Evolutionary conservation across 1,140 invertebrate genomes (phyloP), one percentile per base, ranked within the genome.

Genomic region (Drosophila seguyi): DNA sequence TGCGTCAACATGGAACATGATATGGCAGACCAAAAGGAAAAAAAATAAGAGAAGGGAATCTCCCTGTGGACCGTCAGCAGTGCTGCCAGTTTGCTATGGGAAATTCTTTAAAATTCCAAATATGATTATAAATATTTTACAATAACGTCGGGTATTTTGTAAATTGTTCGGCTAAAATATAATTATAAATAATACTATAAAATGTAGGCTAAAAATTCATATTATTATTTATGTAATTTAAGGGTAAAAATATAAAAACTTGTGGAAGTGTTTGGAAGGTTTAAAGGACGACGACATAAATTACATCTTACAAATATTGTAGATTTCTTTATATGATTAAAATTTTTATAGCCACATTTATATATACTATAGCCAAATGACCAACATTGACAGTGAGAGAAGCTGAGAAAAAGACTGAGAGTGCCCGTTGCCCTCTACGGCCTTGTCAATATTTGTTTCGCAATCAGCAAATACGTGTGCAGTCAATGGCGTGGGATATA

Each of bases 1-100:
- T 84, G 83, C 84, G 84, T 87, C 84, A 87, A 88, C 83, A 87
- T 83, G 84, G 67, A 88, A 87, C 84, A 87, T 80, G 84, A 87
- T 87, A 88, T 88, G 76, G 73, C 84, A 87, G 63, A 39, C 66
- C 11, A n/a, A 29, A 45, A 22, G 20, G 22, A 45, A 45, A 25
- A 45, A 25, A 72, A 69, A 72, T 44, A 47, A 16, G 22, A 57
- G 41, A 59, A 36, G 66, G 13, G 42, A 77, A 80, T 38, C 68
- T 52, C 84, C 67, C 84, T 55, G 53, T 55, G 84, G 84, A 88
- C 63, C 6, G 36, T 27, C 14, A 11, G 11, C 56, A 71, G 69
- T 59, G 65, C 27, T 50, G 48, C 13, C 29, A 44, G 22, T 18
- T 18, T 1, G 14, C 34, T 11, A 27, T 3, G 65, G 13, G 38